phyloP scores from a whole-genome alignment of 2,888 invertebrate species.

The Dromius quadrimaculatus region DNA sequence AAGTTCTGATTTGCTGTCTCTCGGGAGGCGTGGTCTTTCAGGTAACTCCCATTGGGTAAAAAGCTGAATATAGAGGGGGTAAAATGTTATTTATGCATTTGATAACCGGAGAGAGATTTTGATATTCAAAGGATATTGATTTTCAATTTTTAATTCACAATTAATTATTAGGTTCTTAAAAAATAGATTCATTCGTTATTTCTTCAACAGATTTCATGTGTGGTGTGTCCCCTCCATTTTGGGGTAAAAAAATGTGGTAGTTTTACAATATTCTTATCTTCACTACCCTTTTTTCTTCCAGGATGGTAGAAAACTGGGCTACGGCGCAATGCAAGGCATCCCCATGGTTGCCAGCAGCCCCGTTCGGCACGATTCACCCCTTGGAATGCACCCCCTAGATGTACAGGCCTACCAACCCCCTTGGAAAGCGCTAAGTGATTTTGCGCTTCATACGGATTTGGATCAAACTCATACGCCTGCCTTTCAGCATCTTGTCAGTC shows the following conservation, averaged over 20 bases:
- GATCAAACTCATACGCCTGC: constrained; percentile 90
- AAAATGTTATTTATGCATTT: constrained; percentile 37
- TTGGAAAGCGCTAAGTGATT: constrained; percentile 97
- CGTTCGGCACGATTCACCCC: constrained; percentile 88
- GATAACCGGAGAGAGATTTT: constrained; percentile 42
- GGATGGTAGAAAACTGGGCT: constrained; percentile 95
- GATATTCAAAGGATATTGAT: constrained; percentile 15
- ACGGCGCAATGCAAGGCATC: constrained; percentile 95
- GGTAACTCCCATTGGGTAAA: not conserved
- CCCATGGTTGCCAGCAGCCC: constrained; percentile 98
- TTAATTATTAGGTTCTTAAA: no score
- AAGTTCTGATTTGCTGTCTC: constrained; percentile 34
- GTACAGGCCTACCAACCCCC: constrained; percentile 95
- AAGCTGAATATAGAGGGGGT: not conserved
- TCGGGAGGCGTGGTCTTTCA: constrained; percentile 16
- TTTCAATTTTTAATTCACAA: no score
- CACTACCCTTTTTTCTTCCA: constrained; percentile 64
- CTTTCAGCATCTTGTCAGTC: constrained; percentile 96
- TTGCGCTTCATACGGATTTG: constrained; percentile 93
- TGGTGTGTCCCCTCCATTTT: no score
- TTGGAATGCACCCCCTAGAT: constrained; percentile 89
- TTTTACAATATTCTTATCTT: no score
- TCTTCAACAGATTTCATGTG: no score
- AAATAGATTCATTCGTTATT: no score
- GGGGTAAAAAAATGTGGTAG: no score